Base-by-base conservation (phyloP, 53 echinoderm and acorn worm species). In the Stichopus horrens region DNA sequence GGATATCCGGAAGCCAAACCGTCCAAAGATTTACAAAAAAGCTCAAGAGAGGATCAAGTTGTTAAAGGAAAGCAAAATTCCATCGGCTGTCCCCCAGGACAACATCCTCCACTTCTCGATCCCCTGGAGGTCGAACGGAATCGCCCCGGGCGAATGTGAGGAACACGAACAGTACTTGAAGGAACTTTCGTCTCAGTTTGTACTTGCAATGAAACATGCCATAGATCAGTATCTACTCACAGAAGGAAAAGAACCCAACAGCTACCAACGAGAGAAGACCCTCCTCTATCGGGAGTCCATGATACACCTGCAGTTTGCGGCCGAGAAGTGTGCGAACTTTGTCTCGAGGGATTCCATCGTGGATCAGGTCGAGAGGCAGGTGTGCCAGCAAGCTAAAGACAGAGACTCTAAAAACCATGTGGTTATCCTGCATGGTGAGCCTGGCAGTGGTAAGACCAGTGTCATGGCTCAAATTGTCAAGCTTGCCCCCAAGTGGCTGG, bases 11-110 rank as follows among this genome's bases (percentile, higher is more conserved):
- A 99, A 99, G 90, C 96, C 99, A 67, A 95, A 90, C 89, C 89
- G 94, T 80, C 99, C 99, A 77, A 99, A 99, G 91, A 95, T 95
- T 59, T 95, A 94, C 90, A 99, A 99, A 91, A 99, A 99, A 76
- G 99, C 99, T 14, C 96, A 96, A 65, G 99, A 99, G 76, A 90
- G 94, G 57, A 92, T 99, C 77, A 99, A 99, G 83, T 89, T 90
- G 18, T 89, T 99, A 23, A 99, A 96, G 65, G 99, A 99, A 54
- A 93, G 91, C 13, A 94, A 92, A 74, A 94, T 99, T 37, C 95
- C 96, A 5, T 91, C 94, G 4, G 87, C 93, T 74, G 94, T 91
- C 58, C 89, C 93, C 2, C 93, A 94, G 75, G 93, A 94, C 58
- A 99, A 99, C 68, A 90, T 99, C 68, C 93, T 99, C 83, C 93